Evolutionary conservation across 92 coral and sea anemone genomes (phyloP).

Genomic region (Nematostella vectensis): DNA sequence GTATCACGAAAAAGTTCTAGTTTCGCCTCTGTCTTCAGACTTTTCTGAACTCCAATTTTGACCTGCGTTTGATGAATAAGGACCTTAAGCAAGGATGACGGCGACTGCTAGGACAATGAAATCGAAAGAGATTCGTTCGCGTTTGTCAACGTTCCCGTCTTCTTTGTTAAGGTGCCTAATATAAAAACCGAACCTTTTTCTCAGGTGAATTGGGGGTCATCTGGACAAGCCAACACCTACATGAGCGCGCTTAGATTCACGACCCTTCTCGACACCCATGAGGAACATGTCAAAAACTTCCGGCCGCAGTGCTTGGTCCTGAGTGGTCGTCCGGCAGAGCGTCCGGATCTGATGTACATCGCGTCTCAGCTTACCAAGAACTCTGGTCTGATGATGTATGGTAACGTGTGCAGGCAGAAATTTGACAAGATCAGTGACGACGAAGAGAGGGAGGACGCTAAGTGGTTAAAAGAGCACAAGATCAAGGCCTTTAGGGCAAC

Average conservation of each 20-base stretch:
- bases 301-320: constrained; percentile 96
- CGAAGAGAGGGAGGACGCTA: constrained; percentile 32
- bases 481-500: constrained; percentile 83
- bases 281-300: constrained; percentile 93
- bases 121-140: too few relatives aligned
- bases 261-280: constrained; percentile 59
- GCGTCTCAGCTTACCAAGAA: constrained; percentile 88
- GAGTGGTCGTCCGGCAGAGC: constrained; percentile 59
- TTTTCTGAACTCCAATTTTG: too few relatives aligned
- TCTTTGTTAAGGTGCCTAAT: too few relatives aligned
- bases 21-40: too few relatives aligned
- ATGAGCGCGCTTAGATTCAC: constrained; percentile 71
- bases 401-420: constrained; percentile 38
- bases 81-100: too few relatives aligned
- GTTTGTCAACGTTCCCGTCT: too few relatives aligned
- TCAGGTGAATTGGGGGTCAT: constrained; percentile 96
- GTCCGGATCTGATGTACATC: constrained; percentile 51
- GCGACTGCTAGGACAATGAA: too few relatives aligned
- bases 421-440: constrained; percentile 36
- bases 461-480: constrained; percentile 70
- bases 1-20: too few relatives aligned
- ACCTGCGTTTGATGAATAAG: too few relatives aligned
- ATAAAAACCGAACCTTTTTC: too few relatives aligned
- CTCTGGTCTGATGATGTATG: constrained; percentile 88
- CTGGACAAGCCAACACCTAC: constrained; percentile 88